Base-by-base conservation (phyloP, 1,140 invertebrate species). In the Heliothis subflexa region DNA sequence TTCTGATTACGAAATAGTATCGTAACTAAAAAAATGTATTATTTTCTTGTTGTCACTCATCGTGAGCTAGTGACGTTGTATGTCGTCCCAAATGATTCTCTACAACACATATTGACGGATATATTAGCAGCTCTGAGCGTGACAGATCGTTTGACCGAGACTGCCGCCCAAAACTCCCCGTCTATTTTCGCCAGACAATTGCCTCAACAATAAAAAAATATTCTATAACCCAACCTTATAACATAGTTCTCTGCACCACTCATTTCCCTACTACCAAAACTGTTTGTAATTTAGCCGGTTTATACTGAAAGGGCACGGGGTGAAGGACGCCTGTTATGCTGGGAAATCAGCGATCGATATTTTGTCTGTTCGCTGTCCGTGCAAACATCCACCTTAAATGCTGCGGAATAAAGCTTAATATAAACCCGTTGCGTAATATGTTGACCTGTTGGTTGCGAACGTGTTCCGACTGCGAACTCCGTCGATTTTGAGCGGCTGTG, bases 301-400 rank as follows among this genome's bases (percentile, higher is more conserved):
- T 81, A 83, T 73, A 83, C 77, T 57, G 75, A 89, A 91, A 91
- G 90, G 90, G 86, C 89, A 92, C 85, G 89, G 83, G 90, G 90
- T 91, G 88, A 92, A 92, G 89, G 90, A 92, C 90, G 88, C 80
- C 55, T 62, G 82, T 85, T 80, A 80, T 78, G 83, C 72, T 73
- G 25, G 80, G 73, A 78, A 73, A 81, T 76, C 71, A 45, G 52
- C 83, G 88, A 90, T 91, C 88, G 88, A 90, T 91, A 89, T 83
- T 16, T 52, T 47, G 82, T 84, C 85, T 85, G 80, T 40, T 66
- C 47, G 18, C 11, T 47, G 40, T n/a, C 16, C 55, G 59, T 10
- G 5, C 10, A 16, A 78, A 57, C 80, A 18, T 55, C 25, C 16
- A 59, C 66, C 73, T 64, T 75, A 54, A 52, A 4, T 52, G 3